Base-by-base conservation (phyloP, 2,113 vertebrate species). In the Chascanopsetta lugubris region DNA sequence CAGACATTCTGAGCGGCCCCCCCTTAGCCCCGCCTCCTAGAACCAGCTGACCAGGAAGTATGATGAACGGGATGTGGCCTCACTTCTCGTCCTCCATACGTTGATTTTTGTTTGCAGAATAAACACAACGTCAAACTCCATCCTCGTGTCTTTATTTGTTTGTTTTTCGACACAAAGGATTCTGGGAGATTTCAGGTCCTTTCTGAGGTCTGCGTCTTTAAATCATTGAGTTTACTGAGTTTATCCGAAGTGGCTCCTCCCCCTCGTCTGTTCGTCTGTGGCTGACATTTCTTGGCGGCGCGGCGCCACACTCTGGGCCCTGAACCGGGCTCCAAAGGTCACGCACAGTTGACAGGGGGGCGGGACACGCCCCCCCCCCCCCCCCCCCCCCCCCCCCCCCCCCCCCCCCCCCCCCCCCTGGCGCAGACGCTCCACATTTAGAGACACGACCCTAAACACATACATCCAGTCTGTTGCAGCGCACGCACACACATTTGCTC, bases 371-470 rank as follows among this genome's bases (percentile, higher is more conserved):
- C 82, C 70, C 71, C 46, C 53, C 57, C 69, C 30, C 65, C 66
- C 80, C 74, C 82, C 70, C 71, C 46, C 53, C 57, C 69, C 30
- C 65, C 66, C 80, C 74, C 82, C 70, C 71, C 46, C 53, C 57
- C 69, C 30, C 65, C 66, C n/a, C n/a, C 80, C 74, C 82, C 70
- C 71, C 46, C 53, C 57, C 69, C 30, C 65, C 66, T 51, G 80
- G 72, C 54, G 3, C 75, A 61, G 77, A 86, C 72, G 34, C 80
- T 85, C 77, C 57, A 69, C 50, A 83, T 85, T 50, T 86, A 72
- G 83, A 87, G 77, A 80, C 77, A 77, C 65, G 61, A 22, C 55
- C 66, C 74, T 80, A 72, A 85, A 82, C 72, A 80, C 79, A 82
- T 53, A 71, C 61, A 42, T 5, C 34, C 34, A 83, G 62, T 55